A percentile compares a stretch with the other conserved stretches of the same genome.
Conservation (phyloP, 2,797 vertebrate genomes). For the Yasuhikotakia modesta region DNA sequence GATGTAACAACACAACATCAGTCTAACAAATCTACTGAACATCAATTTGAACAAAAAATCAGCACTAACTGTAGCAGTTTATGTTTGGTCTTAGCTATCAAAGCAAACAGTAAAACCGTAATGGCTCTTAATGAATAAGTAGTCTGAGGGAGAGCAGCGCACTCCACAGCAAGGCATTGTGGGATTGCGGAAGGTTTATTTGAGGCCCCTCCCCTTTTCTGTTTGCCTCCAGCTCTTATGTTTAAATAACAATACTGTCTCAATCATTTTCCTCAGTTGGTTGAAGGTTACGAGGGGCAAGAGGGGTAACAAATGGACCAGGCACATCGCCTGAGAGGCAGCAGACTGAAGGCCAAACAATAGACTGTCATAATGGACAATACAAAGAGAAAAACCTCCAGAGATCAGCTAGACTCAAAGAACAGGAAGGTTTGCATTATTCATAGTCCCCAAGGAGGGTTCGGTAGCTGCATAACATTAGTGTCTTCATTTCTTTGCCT, state of each 20-base stretch:
- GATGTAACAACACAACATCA: too few species aligned
- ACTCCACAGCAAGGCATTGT: slow-evolving; percentile 23
- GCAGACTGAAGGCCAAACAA: slow-evolving; percentile 81
- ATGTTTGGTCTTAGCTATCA: slow-evolving; percentile 11
- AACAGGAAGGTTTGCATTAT: slow-evolving; percentile 93
- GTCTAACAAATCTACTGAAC: not conserved
- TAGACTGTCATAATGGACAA: slow-evolving; percentile 96
- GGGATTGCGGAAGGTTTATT: slow-evolving; percentile 30
- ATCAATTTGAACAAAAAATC: not conserved
- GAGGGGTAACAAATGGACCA: slow-evolving; percentile 86
- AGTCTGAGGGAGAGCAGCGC: slow-evolving; percentile 21
- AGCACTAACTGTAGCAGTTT: slow-evolving; percentile 6
- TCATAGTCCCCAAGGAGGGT: slow-evolving; percentile 84
- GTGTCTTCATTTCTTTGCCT: slow-evolving; percentile 87
- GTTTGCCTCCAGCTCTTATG: slow-evolving; percentile 80
- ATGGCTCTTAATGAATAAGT: slow-evolving; percentile 28
- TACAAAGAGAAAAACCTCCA: slow-evolving; percentile 83
- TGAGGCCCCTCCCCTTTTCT: slow-evolving; percentile 57
- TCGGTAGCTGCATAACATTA: slow-evolving; percentile 88
- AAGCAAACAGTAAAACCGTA: slow-evolving; percentile 10
- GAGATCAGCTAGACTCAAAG: slow-evolving; percentile 84
- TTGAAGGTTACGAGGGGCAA: slow-evolving; percentile 93
- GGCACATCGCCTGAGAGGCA: slow-evolving; percentile 84
- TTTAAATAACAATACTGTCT: slow-evolving; percentile 92
- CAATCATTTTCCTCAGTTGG: slow-evolving; percentile 83